Percentiles rank a stretch among this genome's conserved stretches.
phyloP scores from a whole-genome alignment of 2,888 invertebrate species.

The Unio pictorum region DNA sequence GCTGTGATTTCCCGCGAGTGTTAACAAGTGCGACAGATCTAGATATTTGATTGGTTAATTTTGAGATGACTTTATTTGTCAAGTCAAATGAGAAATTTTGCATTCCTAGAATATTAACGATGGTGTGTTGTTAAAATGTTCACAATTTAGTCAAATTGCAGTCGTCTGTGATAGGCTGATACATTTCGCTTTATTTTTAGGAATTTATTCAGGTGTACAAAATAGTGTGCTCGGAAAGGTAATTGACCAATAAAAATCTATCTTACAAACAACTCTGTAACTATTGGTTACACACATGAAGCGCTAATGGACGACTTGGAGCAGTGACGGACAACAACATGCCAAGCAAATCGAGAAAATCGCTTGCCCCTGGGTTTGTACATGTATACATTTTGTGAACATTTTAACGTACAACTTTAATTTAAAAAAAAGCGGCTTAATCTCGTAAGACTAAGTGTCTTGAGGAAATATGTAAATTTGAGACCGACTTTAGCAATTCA shows the following conservation, averaged over 20 bases:
- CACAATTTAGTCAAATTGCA: no score
- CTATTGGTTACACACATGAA: slow-evolving; percentile 39
- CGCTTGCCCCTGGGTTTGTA: slow-evolving; percentile 50
- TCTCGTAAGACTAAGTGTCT: no score
- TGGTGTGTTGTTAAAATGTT: no score
- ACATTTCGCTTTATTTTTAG: no score
- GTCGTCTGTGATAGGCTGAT: no score
- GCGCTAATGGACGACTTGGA: slow-evolving; percentile 29
- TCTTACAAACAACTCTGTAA: slow-evolving; percentile 20
- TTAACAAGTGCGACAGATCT: slow-evolving; percentile 13
- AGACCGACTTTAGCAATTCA: no score
- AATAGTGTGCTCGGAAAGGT: no score
- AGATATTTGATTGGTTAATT: slow-evolving; percentile 39
- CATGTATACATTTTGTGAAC: no score
- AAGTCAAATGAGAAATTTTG: neutral
- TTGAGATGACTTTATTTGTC: slow-evolving; percentile 3
- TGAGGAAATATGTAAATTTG: no score
- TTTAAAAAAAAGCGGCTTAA: neutral
- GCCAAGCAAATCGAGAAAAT: slow-evolving; percentile 51
- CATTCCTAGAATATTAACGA: no score
- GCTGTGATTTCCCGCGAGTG: slow-evolving; percentile 33
- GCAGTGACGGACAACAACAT: slow-evolving; percentile 25
- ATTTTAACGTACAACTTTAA: no score
- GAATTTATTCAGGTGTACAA: no score
- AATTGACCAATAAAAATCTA: slow-evolving; percentile 40